These are phyloP conservation scores for Platalea minor DNA, from an alignment of 2,797 vertebrate species.

Conservation along the genomic window DNA sequence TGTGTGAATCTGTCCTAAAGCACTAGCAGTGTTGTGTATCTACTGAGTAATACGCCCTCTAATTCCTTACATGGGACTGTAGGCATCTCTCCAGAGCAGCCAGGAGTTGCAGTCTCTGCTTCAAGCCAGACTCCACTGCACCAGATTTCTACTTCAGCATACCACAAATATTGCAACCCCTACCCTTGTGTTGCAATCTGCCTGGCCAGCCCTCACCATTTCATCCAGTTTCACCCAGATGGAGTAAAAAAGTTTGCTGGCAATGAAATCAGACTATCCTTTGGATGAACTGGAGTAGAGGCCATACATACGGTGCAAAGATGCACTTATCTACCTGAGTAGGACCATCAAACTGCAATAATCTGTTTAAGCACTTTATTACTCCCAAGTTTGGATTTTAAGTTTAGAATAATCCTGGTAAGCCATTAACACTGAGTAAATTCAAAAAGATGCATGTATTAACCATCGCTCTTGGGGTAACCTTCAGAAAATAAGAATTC, in stretches of 20 bases:
- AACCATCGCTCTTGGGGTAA: background rate
- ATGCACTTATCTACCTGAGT: background rate
- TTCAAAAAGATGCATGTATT: background rate
- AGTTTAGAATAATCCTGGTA: background rate
- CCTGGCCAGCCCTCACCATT: background rate
- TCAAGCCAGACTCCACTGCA: background rate
- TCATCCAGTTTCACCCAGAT: background rate
- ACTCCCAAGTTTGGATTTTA: background rate
- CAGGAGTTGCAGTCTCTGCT: background rate
- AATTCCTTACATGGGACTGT: background rate
- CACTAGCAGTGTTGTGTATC: background rate
- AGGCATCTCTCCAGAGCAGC: background rate
- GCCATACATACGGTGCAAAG: background rate
- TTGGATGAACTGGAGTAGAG: background rate
- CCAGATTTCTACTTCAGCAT: background rate
- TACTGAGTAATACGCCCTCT: rapidly evolving
- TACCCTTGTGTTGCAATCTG: background rate
- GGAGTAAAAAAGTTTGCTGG: background rate
- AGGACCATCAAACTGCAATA: background rate
- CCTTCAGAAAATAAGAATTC: background rate
- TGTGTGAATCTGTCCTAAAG: background rate
- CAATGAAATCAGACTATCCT: background rate
- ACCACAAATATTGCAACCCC: background rate
- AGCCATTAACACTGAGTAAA: background rate
- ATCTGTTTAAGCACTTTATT: background rate